Conservation (phyloP, 2,113 vertebrate genomes). For the Grus americana region DNA sequence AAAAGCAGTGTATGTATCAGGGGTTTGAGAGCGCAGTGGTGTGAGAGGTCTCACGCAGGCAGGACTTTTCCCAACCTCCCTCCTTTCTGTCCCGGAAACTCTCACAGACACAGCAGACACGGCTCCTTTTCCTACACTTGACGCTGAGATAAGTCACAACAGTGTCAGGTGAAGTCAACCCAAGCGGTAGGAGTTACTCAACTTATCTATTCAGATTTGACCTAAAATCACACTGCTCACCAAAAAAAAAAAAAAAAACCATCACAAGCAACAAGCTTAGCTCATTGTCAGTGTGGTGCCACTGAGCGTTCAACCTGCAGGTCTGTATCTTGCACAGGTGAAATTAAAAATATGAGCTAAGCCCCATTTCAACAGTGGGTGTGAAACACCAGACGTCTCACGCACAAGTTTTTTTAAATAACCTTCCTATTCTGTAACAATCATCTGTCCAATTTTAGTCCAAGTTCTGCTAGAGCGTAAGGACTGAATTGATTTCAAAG, state of each 20-base stretch:
- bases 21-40: background rate
- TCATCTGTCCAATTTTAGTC: constrained; percentile 32
- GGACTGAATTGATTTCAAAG: constrained; percentile 12
- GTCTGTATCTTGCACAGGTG: background rate
- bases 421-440: background rate
- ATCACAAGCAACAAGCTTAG: background rate
- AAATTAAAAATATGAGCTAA: background rate
- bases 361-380: background rate
- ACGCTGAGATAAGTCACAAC: background rate
- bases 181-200: background rate
- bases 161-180: background rate
- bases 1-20: background rate
- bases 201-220: background rate
- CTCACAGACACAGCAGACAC: background rate
- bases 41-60: background rate
- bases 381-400: constrained; percentile 23
- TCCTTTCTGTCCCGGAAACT: background rate
- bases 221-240: background rate
- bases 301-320: background rate
- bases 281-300: background rate
- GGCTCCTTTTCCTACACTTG: background rate
- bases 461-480: constrained; percentile 1
- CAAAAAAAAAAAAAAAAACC: background rate
- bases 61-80: background rate
- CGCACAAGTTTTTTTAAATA: constrained; percentile 25